Conservation (phyloP, 2,888 invertebrate genomes). For the Pelosia muscerda region DNA sequence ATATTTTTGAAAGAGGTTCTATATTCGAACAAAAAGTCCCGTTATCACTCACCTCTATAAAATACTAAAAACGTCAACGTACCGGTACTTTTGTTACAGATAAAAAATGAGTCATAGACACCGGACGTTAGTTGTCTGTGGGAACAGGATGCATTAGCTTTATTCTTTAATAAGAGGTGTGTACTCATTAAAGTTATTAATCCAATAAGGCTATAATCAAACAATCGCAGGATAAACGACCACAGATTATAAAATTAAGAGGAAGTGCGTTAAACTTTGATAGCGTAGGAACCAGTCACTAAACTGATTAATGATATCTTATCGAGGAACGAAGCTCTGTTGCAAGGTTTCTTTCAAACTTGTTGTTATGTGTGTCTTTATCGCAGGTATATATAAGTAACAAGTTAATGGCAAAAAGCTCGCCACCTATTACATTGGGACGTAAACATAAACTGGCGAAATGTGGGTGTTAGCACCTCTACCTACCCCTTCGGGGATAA, state of each 20-base stretch:
- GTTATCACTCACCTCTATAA: not conserved
- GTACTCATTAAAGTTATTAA: slow-evolving; percentile 11
- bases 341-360: no score
- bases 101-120: slow-evolving; percentile 4
- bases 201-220: slow-evolving; percentile 1
- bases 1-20: no score
- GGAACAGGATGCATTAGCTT: slow-evolving; percentile 21
- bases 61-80: not conserved
- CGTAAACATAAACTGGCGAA: no score
- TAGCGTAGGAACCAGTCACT: no score
- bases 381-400: no score
- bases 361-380: no score
- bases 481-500: no score
- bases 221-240: not conserved
- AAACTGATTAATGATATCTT: no score
- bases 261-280: not conserved
- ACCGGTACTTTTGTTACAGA: slow-evolving; percentile 9
- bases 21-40: not conserved
- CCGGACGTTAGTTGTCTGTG: slow-evolving; percentile 15
- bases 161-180: slow-evolving; percentile 9
- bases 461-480: no score
- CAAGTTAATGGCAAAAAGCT: no score
- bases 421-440: no score
- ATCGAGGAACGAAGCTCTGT: no score
- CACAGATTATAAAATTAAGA: not conserved